Conservation (phyloP, 2,888 invertebrate genomes). For the Spatulosminthurus flaviceps region DNA sequence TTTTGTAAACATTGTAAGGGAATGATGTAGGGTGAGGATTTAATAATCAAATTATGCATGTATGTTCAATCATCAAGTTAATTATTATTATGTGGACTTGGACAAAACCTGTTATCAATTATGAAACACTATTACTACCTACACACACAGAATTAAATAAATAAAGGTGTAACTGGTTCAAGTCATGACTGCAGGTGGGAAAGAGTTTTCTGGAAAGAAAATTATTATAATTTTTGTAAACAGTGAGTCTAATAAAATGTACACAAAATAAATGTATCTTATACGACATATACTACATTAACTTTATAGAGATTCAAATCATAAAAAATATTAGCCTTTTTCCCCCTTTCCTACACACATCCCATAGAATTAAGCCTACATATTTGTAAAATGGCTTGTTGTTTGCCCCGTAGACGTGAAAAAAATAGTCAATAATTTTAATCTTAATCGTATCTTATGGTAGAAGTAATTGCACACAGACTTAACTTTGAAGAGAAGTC, state of each 20-base stretch:
- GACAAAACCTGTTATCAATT: slow-evolving; percentile 9
- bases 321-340: background rate
- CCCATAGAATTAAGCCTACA: background rate
- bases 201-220: background rate
- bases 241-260: too few relatives aligned
- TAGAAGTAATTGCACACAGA: background rate
- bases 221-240: background rate
- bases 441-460: slow-evolving; percentile 8
- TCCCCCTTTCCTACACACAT: background rate
- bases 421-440: slow-evolving; percentile 14
- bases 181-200: too few relatives aligned
- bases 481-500: background rate
- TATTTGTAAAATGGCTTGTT: background rate
- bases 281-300: too few relatives aligned
- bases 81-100: background rate
- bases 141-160: background rate
- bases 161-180: slow-evolving; percentile 18
- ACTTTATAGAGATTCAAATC: background rate
- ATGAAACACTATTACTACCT: background rate
- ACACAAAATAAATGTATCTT: too few relatives aligned
- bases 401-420: background rate
- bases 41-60: too few relatives aligned
- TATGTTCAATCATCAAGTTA: background rate
- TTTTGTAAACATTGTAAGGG: too few relatives aligned
- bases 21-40: too few relatives aligned